These are phyloP conservation scores for Acrossocheilus fasciatus DNA, from an alignment of 2,797 vertebrate species.

Conservation along the genomic window DNA sequence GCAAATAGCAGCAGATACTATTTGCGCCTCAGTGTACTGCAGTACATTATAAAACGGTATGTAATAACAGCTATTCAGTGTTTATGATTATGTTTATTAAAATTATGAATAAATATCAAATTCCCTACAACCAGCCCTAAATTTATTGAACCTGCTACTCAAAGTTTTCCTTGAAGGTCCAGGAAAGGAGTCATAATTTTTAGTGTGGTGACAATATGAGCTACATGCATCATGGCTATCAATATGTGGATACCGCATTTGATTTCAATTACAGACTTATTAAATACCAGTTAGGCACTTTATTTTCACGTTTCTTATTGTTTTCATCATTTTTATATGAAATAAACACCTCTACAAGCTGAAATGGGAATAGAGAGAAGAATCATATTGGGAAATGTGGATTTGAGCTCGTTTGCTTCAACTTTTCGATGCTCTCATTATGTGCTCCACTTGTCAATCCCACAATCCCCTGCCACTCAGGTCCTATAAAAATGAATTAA, in stretches of 20 bases:
- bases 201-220: not conserved
- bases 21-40: not conserved
- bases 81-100: too few relatives aligned
- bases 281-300: not conserved
- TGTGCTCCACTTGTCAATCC: not conserved
- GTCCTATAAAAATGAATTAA: constrained; percentile 20
- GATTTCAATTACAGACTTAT: not conserved
- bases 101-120: not conserved
- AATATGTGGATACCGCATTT: not conserved
- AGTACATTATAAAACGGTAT: not conserved
- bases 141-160: too few relatives aligned
- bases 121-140: too few relatives aligned
- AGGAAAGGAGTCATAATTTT: too few relatives aligned
- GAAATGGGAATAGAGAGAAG: not conserved
- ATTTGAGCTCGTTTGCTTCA: not conserved
- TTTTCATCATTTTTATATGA: not conserved
- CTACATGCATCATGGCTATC: not conserved
- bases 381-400: not conserved
- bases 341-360: not conserved
- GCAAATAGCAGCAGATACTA: not conserved
- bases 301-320: not conserved
- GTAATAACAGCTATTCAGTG: not conserved
- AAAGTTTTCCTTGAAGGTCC: too few relatives aligned
- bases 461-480: not conserved
- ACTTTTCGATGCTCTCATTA: not conserved